These are phyloP conservation scores for Papilio glaucus DNA, from an alignment of 1,140 invertebrate genomes.

Conservation along the genomic window DNA sequence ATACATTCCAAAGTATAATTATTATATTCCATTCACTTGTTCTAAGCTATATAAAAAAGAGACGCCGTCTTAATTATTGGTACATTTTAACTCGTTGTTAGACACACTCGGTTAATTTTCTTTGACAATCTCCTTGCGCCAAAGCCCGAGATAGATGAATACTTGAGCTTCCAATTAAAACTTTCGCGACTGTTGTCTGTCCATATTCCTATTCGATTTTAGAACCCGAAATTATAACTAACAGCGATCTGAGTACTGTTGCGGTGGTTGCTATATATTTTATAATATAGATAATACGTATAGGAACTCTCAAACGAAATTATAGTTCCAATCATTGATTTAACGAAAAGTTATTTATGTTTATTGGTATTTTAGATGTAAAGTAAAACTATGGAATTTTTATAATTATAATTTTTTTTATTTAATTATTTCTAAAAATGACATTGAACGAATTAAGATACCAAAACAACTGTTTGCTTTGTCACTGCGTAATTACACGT, in stretches of 20 bases:
- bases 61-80: background rate
- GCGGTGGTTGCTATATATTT: no score
- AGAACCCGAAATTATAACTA: slow-evolving; percentile 20
- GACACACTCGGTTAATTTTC: background rate
- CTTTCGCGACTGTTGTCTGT: slow-evolving; percentile 15
- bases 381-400: no score
- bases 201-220: slow-evolving; percentile 14
- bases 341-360: no score
- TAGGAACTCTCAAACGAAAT: no score
- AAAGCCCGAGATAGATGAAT: slow-evolving; percentile 6
- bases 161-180: slow-evolving; percentile 21
- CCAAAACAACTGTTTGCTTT: no score
- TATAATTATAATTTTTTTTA: no score
- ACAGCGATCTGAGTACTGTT: background rate
- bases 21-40: background rate
- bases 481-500: no score
- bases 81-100: background rate
- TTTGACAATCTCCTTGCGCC: background rate
- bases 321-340: no score
- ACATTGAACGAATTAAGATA: no score
- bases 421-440: no score
- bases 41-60: background rate
- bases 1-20: background rate
- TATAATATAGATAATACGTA: no score
- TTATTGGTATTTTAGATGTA: no score